These are phyloP conservation scores for Microplitis mediator DNA, from an alignment of 1,140 invertebrate species.

Conservation along the genomic window DNA sequence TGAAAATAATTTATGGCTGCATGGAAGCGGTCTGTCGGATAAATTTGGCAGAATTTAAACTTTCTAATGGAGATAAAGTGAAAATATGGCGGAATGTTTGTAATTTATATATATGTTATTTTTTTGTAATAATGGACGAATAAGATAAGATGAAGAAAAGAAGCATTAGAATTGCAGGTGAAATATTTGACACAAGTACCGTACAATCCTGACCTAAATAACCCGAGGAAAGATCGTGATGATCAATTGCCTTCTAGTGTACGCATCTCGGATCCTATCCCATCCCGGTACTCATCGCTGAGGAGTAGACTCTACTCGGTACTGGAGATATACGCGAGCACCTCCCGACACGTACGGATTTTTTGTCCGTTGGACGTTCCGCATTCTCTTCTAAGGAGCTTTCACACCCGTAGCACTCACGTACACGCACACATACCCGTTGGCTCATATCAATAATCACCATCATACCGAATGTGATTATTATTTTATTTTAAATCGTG, in stretches of 20 bases:
- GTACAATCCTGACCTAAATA: conserved; percentile 28
- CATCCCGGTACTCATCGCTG: neutral
- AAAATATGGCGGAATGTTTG: too few species aligned
- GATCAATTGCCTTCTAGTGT: conserved; percentile 20
- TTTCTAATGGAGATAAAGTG: too few species aligned
- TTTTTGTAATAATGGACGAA: neutral
- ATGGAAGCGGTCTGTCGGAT: too few species aligned
- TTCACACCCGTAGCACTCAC: conserved; percentile 20
- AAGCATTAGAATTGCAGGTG: conserved; percentile 10
- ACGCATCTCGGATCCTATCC: conserved; percentile 15
- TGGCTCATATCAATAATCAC: too few species aligned
- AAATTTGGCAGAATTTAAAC: too few species aligned
- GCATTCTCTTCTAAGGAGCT: conserved; percentile 25
- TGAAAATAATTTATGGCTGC: too few species aligned
- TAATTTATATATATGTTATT: too few species aligned
- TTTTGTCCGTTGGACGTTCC: conserved; percentile 27
- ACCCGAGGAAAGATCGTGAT: conserved; percentile 24
- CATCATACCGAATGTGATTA: too few species aligned
- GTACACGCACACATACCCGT: neutral
- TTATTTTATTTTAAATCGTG: neutral
- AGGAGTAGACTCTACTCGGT: neutral
- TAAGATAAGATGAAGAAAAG: neutral
- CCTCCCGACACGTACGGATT: conserved; percentile 17
- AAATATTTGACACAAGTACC: conserved; percentile 33
- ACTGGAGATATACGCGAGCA: neutral